phyloP scores from a whole-genome alignment of 1,140 invertebrate genomes.

The Drosophila pruinosa region DNA sequence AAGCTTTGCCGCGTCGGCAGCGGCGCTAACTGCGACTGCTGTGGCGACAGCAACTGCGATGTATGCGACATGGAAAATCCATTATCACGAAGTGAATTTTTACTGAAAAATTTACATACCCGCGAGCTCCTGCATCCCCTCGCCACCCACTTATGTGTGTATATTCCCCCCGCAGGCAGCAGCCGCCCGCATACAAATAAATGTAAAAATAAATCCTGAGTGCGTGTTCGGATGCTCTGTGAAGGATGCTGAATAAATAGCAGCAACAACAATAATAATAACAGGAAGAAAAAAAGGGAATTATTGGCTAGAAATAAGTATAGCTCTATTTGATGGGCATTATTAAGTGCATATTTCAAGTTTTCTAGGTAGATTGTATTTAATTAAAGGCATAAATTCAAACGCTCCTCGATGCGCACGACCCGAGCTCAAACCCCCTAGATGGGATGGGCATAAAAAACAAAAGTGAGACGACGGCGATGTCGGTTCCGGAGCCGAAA shows the following conservation, averaged over 20 bases:
- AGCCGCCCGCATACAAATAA: constrained; percentile 60
- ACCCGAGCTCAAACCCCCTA: no score
- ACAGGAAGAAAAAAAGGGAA: constrained; percentile 20
- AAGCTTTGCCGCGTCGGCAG: not conserved
- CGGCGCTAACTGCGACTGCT: constrained; percentile 24
- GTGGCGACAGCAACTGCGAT: constrained; percentile 52
- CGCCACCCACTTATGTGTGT: not conserved
- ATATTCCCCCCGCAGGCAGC: not conserved
- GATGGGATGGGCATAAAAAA: constrained; percentile 31
- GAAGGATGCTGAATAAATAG: constrained; percentile 49
- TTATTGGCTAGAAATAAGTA: constrained; percentile 46
- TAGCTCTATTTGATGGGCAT: constrained; percentile 75
- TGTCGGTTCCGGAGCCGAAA: constrained; percentile 55
- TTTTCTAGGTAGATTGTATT: constrained; percentile 63
- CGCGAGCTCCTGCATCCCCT: constrained; percentile 22
- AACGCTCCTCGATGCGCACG: no score
- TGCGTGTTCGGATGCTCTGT: constrained; percentile 58
- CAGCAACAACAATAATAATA: constrained; percentile 6
- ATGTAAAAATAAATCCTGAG: constrained; percentile 81
- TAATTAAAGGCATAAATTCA: constrained; percentile 81
- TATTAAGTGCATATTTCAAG: constrained; percentile 63
- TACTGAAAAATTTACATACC: constrained; percentile 80
- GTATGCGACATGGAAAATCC: constrained; percentile 80
- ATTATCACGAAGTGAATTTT: constrained; percentile 81
- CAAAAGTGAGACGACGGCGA: constrained; percentile 46